These are phyloP conservation scores for Gortyna flavago DNA, from an alignment of 2,888 invertebrate genomes.

Conservation along the genomic window DNA sequence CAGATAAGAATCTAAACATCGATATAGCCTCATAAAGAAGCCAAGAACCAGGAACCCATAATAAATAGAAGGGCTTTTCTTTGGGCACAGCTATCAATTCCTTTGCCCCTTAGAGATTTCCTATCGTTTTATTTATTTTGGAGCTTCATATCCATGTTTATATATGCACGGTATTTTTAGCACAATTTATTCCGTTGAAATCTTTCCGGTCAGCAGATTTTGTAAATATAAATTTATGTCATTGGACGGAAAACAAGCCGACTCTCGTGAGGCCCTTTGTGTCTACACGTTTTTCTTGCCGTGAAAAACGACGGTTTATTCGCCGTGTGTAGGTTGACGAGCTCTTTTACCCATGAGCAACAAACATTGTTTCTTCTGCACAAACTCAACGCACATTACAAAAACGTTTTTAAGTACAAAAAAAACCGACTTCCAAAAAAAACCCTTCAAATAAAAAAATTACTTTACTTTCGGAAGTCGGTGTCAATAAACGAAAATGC, in stretches of 20 bases:
- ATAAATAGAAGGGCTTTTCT: constrained; percentile 60
- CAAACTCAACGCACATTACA: no score
- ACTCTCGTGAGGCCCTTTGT: no score
- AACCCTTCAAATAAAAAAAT: no score
- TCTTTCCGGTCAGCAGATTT: not conserved
- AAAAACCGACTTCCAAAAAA: no score
- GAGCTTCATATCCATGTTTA: constrained; percentile 42
- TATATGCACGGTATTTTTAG: not conserved
- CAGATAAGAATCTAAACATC: constrained; percentile 46
- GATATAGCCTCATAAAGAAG: constrained; percentile 48
- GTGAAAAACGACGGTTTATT: not conserved
- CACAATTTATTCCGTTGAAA: constrained; percentile 12
- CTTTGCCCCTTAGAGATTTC: constrained; percentile 51
- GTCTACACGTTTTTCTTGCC: no score
- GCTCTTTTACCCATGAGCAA: no score
- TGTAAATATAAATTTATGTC: not conserved
- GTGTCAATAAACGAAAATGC: no score
- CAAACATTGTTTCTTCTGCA: no score
- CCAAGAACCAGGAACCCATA: constrained; percentile 33
- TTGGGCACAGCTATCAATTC: constrained; percentile 59
- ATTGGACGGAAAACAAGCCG: not conserved
- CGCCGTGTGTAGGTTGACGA: not conserved
- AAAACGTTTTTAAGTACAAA: no score
- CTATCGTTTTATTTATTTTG: constrained; percentile 62
- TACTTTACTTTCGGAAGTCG: no score